Conservation (phyloP, 2,888 invertebrate species). For the Scaptomyza parva region DNA sequence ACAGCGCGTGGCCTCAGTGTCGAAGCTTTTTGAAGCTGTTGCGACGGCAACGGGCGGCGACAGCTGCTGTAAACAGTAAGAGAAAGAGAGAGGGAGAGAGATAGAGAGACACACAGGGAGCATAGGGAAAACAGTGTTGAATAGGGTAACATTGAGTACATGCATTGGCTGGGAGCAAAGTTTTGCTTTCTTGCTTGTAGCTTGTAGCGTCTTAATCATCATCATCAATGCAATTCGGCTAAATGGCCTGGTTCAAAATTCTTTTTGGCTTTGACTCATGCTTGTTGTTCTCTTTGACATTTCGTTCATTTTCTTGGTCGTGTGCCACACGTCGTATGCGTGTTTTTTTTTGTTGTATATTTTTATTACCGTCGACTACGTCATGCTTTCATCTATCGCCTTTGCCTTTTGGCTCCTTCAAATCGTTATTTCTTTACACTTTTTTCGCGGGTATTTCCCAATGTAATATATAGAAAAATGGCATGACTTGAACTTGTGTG, state of each 20-base stretch:
- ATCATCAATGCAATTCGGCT: constrained; percentile 51
- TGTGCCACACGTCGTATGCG: constrained; percentile 75
- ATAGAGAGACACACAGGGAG: constrained; percentile 5
- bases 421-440: constrained; percentile 28
- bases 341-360: too few species aligned
- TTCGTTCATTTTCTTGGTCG: constrained; percentile 53
- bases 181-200: constrained; percentile 8
- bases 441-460: constrained; percentile 79
- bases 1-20: constrained; percentile 42
- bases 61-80: constrained; percentile 70
- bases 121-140: constrained; percentile 14
- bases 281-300: constrained; percentile 34
- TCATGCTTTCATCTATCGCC: constrained; percentile 67
- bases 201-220: neutral
- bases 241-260: constrained; percentile 42
- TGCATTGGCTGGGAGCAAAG: constrained; percentile 18
- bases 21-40: constrained; percentile 37
- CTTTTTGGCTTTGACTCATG: constrained; percentile 40
- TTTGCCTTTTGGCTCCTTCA: constrained; percentile 33
- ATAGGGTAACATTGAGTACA: constrained; percentile 31
- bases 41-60: constrained; percentile 36
- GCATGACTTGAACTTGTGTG: constrained; percentile 15
- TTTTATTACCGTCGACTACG: constrained; percentile 67
- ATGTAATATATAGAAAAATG: constrained; percentile 25
- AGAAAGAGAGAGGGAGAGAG: neutral